Evolutionary conservation across 2,888 invertebrate species (phyloP).

Genomic region (Tiliacea aurago): DNA sequence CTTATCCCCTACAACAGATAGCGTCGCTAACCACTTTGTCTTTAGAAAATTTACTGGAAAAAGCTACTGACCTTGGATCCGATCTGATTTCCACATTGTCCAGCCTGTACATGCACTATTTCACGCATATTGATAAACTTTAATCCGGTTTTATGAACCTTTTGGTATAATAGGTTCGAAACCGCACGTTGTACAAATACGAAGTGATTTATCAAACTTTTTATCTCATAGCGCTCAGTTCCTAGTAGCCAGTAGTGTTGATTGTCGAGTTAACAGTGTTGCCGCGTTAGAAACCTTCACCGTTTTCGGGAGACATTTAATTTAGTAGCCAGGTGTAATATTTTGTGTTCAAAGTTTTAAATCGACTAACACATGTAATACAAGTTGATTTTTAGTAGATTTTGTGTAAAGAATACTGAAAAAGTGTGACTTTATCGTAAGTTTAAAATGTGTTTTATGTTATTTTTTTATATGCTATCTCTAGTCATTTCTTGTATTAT

Average conservation of each 20-base stretch:
- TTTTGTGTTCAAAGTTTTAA: background rate
- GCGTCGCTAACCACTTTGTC: background rate
- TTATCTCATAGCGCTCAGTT: conserved; percentile 58
- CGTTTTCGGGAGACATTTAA: conserved; percentile 28
- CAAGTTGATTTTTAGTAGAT: background rate
- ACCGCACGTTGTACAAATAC: conserved; percentile 53
- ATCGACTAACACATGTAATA: conserved; percentile 35
- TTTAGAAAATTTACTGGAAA: conserved; percentile 28
- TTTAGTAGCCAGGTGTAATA: conserved; percentile 50
- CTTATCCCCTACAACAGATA: background rate
- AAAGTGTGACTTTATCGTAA: background rate
- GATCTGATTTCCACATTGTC: conserved; percentile 98
- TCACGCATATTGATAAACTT: conserved; percentile 93
- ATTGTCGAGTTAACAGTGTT: conserved; percentile 54
- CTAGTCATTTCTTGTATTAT: background rate
- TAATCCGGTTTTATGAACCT: conserved; percentile 30
- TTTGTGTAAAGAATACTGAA: background rate
- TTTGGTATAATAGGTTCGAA: conserved; percentile 44
- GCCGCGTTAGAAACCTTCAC: conserved; percentile 33
- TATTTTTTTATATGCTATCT: background rate
- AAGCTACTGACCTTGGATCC: conserved; percentile 94
- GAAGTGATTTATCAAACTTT: conserved; percentile 49
- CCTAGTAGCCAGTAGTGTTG: conserved; percentile 55
- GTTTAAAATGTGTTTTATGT: background rate
- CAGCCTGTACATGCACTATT: conserved; percentile 98